Conservation (phyloP, 2,888 invertebrate genomes). For the Acholoe squamosa region DNA sequence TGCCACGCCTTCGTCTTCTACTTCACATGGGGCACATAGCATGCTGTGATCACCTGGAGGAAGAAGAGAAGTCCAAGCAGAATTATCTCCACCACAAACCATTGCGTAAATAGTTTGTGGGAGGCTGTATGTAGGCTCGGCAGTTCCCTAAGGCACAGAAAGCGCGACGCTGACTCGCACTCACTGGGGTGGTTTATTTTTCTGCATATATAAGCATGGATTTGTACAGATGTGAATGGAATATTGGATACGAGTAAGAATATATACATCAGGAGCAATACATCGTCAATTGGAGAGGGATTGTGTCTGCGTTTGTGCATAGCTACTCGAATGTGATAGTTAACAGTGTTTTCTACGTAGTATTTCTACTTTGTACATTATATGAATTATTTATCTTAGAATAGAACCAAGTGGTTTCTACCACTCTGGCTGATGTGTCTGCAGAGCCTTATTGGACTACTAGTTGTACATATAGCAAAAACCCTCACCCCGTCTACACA, state of each 20-base stretch:
- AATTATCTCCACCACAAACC: slow-evolving; percentile 6
- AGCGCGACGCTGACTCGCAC: no score
- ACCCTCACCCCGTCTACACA: background rate
- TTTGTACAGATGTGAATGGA: no score
- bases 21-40: background rate
- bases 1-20: no score
- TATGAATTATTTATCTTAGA: background rate
- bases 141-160: no score
- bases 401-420: slow-evolving; percentile 30
- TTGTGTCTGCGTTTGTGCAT: background rate
- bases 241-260: no score
- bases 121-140: no score
- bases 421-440: slow-evolving; percentile 57
- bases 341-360: no score
- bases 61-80: background rate
- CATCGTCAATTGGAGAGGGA: no score
- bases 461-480: background rate
- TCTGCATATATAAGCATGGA: no score
- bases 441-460: background rate
- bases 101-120: background rate
- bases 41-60: background rate
- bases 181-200: no score
- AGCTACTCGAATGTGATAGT: background rate
- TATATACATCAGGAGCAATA: no score
- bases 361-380: background rate